Evolutionary conservation across 2,797 vertebrate genomes (phyloP).

Genomic region (Zalophus californianus): DNA sequence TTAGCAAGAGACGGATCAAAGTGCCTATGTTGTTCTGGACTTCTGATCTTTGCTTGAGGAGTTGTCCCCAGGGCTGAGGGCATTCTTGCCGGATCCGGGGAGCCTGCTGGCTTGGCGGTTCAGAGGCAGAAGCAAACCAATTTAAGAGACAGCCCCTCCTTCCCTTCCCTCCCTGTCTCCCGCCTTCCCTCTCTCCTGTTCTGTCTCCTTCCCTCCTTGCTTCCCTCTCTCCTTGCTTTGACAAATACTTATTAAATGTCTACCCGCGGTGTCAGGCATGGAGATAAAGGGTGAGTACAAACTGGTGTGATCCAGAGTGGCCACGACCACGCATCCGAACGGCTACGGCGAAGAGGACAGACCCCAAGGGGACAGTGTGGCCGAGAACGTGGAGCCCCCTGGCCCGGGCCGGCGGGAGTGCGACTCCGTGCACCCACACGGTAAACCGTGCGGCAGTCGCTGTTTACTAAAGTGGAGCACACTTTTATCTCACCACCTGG

Average conservation of each 20-base stretch:
- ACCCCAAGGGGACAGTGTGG: not conserved
- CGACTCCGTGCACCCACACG: rapidly evolving
- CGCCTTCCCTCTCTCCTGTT: too few species aligned
- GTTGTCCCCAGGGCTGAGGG: not conserved
- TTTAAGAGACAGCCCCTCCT: not conserved
- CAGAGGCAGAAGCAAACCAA: not conserved
- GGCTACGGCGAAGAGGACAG: not conserved
- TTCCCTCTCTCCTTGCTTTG: not conserved
- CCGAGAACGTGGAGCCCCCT: not conserved
- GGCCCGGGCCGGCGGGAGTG: too few species aligned
- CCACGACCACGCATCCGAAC: rapidly evolving
- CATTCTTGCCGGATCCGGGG: not conserved
- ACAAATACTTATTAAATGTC: not conserved
- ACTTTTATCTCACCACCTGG: not conserved
- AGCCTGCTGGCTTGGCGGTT: not conserved
- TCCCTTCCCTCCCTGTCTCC: not conserved
- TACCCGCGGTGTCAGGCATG: not conserved
- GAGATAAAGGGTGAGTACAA: not conserved
- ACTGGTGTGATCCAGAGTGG: not conserved
- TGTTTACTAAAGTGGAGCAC: not conserved
- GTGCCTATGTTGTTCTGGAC: not conserved
- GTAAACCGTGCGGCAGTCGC: not conserved
- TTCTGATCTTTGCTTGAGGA: not conserved
- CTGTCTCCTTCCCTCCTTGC: not conserved
- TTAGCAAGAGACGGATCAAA: not conserved